A percentile compares a stretch with the other conserved stretches of the same genome.
phyloP scores from a whole-genome alignment of 2,797 vertebrate genomes.

The Enteromius mattozi region DNA sequence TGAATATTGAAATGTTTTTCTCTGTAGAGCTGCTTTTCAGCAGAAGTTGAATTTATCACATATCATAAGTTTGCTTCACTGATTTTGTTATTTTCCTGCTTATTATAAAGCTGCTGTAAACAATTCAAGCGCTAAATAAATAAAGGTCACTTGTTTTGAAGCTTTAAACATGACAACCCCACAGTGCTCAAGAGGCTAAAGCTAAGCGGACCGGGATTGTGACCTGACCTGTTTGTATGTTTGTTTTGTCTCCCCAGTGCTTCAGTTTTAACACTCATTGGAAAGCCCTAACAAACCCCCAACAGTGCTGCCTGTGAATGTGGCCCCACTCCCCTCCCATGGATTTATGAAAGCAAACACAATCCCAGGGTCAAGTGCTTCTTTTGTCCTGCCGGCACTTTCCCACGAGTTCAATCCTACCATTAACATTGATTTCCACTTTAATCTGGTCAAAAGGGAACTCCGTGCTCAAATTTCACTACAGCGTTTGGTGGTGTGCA shows the following conservation, averaged over 20 bases:
- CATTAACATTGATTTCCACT: constrained; percentile 89
- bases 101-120: neutral
- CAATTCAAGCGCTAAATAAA: neutral
- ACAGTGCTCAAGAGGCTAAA: constrained; percentile 43
- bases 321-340: constrained; percentile 82
- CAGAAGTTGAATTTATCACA: neutral
- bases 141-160: neutral
- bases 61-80: neutral
- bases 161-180: constrained; percentile 24
- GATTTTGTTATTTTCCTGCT: neutral
- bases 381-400: constrained; percentile 89
- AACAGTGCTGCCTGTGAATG: constrained; percentile 78
- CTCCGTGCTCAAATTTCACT: constrained; percentile 69
- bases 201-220: constrained; percentile 45
- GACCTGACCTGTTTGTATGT: constrained; percentile 71
- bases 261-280: constrained; percentile 79
- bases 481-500: constrained; percentile 19
- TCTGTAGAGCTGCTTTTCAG: neutral
- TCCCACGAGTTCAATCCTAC: constrained; percentile 91
- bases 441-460: constrained; percentile 81
- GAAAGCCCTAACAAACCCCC: constrained; percentile 85
- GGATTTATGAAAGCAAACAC: constrained; percentile 94
- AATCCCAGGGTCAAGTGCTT: constrained; percentile 90
- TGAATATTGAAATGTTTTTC: neutral
- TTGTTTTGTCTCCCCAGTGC: constrained; percentile 82